Base-by-base conservation (phyloP, 1,140 invertebrate species). In the Vanessa atalanta region DNA sequence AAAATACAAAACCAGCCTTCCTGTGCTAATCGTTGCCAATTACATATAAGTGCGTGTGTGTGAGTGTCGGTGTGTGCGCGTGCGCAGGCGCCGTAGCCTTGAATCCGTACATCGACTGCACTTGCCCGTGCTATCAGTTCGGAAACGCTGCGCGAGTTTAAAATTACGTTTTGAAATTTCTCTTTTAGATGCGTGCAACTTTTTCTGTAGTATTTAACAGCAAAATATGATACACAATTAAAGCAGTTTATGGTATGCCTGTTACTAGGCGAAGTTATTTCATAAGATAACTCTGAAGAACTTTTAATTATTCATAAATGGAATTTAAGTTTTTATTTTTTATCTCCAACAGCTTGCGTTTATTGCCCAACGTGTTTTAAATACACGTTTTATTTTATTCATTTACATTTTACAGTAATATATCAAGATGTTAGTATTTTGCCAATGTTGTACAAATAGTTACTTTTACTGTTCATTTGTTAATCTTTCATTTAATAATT, bases 11-110 rank as follows among this genome's bases (percentile, higher is more conserved):
- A 86, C 86, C 83, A 86, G 84, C 85, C 87, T 90, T 90, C 87
- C 87, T 86, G 87, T 88, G 88, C 85, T 91, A 91, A 91, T 91
- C 87, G 88, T 83, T 83, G 84, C 83, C 88, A 88, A 88, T 88
- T 89, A 88, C 83, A 81, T 53, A 51, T 23, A 76, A 69, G 78
- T 65, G 75, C 73, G 76, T 64, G 78, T 70, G 69, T 75, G 77
- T 75, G 78, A 69, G 75, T 66, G 67, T 63, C 69, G 16, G 72
- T 76, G 65, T 74, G 75, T 68, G 79, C 72, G 82, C 71, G 72
- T 69, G 79, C 77, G 84, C 83, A 71, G 16, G 53, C 51, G 60
- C 64, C 69, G 81, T 81, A 84, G 78, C 88, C 88, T 90, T 90
- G 88, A 86, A 86, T 71, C 65, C 83, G 88, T 86, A 77, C 88